Evolutionary conservation across 2,113 vertebrate genomes (phyloP).

Genomic region (Melanotaenia duboulayi): DNA sequence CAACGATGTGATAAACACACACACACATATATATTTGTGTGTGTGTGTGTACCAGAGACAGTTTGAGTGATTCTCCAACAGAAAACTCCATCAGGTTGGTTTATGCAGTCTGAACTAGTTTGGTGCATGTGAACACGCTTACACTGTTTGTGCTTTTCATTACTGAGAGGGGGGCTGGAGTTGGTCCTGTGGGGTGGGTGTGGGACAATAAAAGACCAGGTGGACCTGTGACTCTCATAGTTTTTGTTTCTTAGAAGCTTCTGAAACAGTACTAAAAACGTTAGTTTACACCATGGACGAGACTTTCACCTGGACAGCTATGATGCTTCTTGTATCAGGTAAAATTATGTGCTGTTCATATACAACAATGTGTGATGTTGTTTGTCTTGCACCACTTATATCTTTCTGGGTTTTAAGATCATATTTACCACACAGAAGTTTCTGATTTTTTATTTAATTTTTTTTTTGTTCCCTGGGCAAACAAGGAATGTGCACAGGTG

Average conservation of each 20-base stretch:
- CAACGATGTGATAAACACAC: too few species aligned
- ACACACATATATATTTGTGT: too few species aligned
- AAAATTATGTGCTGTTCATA: neutral
- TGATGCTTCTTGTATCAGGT: slow-evolving; percentile 58
- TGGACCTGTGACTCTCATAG: neutral
- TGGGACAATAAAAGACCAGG: slow-evolving; percentile 57
- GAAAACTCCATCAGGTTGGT: neutral
- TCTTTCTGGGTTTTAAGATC: neutral
- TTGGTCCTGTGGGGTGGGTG: neutral
- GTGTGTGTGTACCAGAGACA: too few species aligned
- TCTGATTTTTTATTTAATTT: neutral
- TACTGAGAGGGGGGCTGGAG: slow-evolving; percentile 20
- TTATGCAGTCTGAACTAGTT: neutral
- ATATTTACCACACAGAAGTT: neutral
- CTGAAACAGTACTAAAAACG: neutral
- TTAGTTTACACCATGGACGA: slow-evolving; percentile 19
- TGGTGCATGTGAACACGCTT: slow-evolving; percentile 32
- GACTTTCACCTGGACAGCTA: slow-evolving; percentile 3
- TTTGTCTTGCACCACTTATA: neutral
- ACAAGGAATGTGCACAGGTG: slow-evolving; percentile 42
- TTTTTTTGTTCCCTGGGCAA: neutral
- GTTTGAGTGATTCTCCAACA: neutral
- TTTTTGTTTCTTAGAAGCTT: neutral
- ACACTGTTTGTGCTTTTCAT: slow-evolving; percentile 27
- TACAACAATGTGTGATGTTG: neutral